These are phyloP conservation scores for Prochilodus magdalenae DNA, from an alignment of 2,113 vertebrate genomes.

Conservation along the genomic window DNA sequence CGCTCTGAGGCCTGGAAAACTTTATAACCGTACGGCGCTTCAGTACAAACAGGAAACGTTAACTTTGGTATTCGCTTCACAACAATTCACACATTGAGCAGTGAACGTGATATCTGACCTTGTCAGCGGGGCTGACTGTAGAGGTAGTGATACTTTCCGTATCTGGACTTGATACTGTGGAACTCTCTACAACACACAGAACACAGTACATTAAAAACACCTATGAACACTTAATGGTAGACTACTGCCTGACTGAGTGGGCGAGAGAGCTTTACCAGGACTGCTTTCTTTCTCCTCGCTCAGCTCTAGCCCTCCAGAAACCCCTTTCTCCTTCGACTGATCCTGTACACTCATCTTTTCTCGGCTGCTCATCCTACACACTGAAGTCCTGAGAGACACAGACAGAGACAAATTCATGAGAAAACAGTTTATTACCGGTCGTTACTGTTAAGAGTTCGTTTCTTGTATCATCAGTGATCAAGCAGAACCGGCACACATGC, in stretches of 20 bases:
- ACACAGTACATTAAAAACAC: not conserved
- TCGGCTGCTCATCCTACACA: slow-evolving; percentile 90
- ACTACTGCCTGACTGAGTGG: not conserved
- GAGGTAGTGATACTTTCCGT: slow-evolving; percentile 66
- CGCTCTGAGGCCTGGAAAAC: not conserved
- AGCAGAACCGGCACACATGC: not conserved
- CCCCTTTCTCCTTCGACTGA: slow-evolving; percentile 87
- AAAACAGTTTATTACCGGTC: not conserved
- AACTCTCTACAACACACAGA: slow-evolving; percentile 61
- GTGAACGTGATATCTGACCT: slow-evolving; percentile 55
- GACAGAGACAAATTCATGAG: not conserved
- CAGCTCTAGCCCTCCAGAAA: slow-evolving; percentile 77
- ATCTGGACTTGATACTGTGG: slow-evolving; percentile 69
- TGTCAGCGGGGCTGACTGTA: slow-evolving; percentile 62
- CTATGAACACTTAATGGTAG: too few species aligned
- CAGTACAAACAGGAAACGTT: not conserved
- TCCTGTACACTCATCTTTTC: slow-evolving; percentile 91
- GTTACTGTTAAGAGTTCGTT: too few species aligned
- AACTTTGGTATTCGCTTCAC: not conserved
- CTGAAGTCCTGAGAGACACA: slow-evolving; percentile 77
- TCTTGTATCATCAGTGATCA: too few species aligned
- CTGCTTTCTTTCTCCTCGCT: slow-evolving; percentile 78
- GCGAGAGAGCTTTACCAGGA: slow-evolving; percentile 65
- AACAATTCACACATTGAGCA: not conserved
- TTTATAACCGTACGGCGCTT: too few species aligned